Conservation (phyloP, 2,113 vertebrate species). For the Argyrosomus japonicus region DNA sequence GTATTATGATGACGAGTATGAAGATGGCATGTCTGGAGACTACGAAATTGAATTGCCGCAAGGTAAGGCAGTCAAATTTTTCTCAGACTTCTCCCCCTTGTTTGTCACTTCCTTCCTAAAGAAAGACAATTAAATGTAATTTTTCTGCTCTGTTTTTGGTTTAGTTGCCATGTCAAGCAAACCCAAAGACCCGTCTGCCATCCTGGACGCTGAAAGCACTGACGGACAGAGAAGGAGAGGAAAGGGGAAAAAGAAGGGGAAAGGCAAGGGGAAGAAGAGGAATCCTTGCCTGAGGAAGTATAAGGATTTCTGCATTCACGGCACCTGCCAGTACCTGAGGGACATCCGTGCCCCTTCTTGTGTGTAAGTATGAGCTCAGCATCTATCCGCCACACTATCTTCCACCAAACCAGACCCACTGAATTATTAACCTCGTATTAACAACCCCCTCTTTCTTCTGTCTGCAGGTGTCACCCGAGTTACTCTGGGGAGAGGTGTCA, state of each 20-base stretch:
- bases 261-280: conserved; percentile 93
- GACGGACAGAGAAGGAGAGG: conserved; percentile 76
- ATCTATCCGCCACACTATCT: neutral
- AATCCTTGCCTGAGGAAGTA: conserved; percentile 93
- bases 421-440: neutral
- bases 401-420: too few species aligned
- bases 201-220: conserved; percentile 57
- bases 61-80: conserved; percentile 66
- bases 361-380: conserved; percentile 86
- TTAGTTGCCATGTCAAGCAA: conserved; percentile 92
- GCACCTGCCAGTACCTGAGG: conserved; percentile 91
- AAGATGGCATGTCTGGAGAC: conserved; percentile 80
- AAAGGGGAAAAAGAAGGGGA: conserved; percentile 86
- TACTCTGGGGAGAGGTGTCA: conserved; percentile 94
- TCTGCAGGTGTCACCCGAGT: conserved; percentile 84
- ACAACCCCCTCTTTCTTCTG: neutral
- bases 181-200: conserved; percentile 83
- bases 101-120: neutral
- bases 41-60: conserved; percentile 66
- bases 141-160: neutral
- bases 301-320: conserved; percentile 96
- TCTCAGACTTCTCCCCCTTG: neutral
- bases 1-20: conserved; percentile 73
- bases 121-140: neutral
- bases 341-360: conserved; percentile 87